Percentiles rank a stretch among this genome's conserved stretches.
phyloP scores from a whole-genome alignment of 2,888 invertebrate genomes.

The Augiades crinisus region DNA sequence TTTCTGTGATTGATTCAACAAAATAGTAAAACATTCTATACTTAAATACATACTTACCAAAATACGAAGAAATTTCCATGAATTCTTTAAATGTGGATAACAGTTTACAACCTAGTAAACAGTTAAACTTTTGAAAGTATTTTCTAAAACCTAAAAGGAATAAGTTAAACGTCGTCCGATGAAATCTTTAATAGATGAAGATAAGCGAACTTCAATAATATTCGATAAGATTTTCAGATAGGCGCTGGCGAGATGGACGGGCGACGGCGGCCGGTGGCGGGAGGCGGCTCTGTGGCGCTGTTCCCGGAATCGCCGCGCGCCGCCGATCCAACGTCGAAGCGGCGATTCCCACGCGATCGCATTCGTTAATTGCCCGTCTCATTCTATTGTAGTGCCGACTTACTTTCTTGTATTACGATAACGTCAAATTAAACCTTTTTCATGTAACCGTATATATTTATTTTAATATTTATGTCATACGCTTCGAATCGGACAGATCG shows the following conservation, averaged over 20 bases:
- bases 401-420: not conserved
- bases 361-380: slow-evolving; percentile 15
- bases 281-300: not conserved
- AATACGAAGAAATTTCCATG: too few relatives aligned
- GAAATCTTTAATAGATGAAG: not conserved
- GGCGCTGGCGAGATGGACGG: not conserved
- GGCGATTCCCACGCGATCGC: slow-evolving; percentile 24
- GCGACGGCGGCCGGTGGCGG: not conserved
- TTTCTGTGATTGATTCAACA: too few relatives aligned
- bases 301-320: not conserved
- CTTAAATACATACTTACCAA: too few relatives aligned
- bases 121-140: too few relatives aligned
- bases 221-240: slow-evolving; percentile 18
- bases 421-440: not conserved
- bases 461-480: slow-evolving; percentile 8
- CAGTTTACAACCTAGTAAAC: too few relatives aligned
- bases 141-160: too few relatives aligned
- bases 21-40: too few relatives aligned
- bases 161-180: not conserved
- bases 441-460: too few relatives aligned
- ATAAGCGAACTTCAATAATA: not conserved
- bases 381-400: slow-evolving; percentile 24
- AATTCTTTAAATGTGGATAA: too few relatives aligned
- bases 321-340: slow-evolving; percentile 11
- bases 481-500: slow-evolving; percentile 1